phyloP scores from a whole-genome alignment of 2,888 invertebrate species.

The Noctua janthe region DNA sequence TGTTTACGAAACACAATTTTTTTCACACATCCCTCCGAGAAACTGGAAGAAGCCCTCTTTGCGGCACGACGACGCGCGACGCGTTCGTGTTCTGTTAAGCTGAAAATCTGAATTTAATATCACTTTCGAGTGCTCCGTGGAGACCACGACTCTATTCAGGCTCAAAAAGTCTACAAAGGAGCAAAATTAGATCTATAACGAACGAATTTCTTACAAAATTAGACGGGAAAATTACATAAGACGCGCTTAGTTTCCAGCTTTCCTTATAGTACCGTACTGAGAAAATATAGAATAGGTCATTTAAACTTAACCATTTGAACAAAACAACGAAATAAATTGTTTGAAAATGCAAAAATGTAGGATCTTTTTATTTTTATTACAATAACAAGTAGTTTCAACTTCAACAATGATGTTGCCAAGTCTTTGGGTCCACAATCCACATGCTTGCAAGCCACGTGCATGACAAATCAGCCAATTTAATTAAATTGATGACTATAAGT shows the following conservation, averaged over 20 bases:
- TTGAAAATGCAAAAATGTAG: background rate
- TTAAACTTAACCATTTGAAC: background rate
- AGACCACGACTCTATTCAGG: background rate
- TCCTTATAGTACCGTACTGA: background rate
- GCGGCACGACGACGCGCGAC: background rate
- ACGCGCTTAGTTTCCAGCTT: too few relatives aligned
- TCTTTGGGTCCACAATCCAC: background rate
- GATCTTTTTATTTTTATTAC: background rate
- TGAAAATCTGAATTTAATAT: background rate
- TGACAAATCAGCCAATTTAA: background rate
- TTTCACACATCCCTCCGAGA: background rate
- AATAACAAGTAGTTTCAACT: background rate
- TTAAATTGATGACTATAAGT: background rate
- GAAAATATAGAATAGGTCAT: slow-evolving; percentile 1
- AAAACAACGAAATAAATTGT: too few relatives aligned
- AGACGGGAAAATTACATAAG: slow-evolving; percentile 12
- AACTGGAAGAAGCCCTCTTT: background rate
- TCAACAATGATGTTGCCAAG: background rate
- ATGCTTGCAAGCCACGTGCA: background rate
- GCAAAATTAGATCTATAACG: background rate
- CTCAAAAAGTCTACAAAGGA: background rate
- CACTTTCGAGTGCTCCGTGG: background rate
- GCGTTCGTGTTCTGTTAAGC: background rate
- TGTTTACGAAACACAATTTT: background rate
- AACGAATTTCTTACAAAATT: slow-evolving; percentile 6